Conservation (phyloP, 92 coral and sea anemone genomes). For the Bergia sp. region DNA sequence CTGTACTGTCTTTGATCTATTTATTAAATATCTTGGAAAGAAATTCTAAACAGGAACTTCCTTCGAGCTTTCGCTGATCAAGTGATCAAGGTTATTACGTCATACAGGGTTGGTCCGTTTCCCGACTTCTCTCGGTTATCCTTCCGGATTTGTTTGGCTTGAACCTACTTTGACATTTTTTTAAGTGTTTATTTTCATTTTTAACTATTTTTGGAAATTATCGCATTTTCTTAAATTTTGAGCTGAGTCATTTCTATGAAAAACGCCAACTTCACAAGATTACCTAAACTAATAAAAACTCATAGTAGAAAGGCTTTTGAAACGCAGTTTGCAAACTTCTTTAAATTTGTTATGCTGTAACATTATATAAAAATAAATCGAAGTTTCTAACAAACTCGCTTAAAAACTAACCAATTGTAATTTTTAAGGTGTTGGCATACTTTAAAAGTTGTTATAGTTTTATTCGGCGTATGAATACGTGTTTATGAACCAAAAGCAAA, state of each 20-base stretch:
- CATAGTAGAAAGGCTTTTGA: too few species aligned
- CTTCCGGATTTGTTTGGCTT: background rate
- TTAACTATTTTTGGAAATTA: background rate
- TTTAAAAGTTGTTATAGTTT: too few species aligned
- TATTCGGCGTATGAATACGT: too few species aligned
- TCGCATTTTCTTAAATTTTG: too few species aligned
- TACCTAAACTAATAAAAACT: too few species aligned
- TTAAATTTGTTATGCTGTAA: too few species aligned
- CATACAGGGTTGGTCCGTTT: background rate
- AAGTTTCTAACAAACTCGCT: too few species aligned
- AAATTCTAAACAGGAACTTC: background rate
- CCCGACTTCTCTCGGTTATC: background rate
- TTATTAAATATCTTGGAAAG: background rate
- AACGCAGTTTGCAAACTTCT: too few species aligned
- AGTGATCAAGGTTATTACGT: background rate
- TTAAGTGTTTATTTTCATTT: background rate
- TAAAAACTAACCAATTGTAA: too few species aligned
- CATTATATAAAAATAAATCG: too few species aligned
- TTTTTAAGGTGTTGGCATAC: too few species aligned
- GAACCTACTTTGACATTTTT: background rate
- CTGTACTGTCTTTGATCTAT: background rate
- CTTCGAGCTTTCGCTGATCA: background rate
- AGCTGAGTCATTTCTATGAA: background rate
- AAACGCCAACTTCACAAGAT: background rate
- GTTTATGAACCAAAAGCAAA: too few species aligned